A percentile compares a stretch with the other conserved stretches of the same genome.
Evolutionary conservation across 1,140 invertebrate species (phyloP).

Genomic region (Nephotettix cincticeps): DNA sequence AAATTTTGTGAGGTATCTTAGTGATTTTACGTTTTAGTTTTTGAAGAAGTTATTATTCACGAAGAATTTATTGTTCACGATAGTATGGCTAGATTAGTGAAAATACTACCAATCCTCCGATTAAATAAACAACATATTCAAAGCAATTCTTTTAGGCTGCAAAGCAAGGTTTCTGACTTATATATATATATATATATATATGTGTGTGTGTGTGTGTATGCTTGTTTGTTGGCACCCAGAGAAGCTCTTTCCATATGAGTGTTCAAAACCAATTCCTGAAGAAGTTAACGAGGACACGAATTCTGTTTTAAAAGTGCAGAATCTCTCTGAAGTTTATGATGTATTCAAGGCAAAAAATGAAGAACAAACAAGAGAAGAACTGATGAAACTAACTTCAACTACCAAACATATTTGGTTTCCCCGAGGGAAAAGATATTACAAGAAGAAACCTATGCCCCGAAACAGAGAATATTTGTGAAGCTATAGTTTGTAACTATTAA

Average conservation of each 20-base stretch:
- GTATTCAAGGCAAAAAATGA: conserved; percentile 65
- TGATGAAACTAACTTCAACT: conserved; percentile 73
- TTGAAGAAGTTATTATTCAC: too few species aligned
- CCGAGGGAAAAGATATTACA: conserved; percentile 57
- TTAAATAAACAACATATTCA: too few species aligned
- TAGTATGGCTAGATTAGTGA: too few species aligned
- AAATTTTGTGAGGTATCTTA: too few species aligned
- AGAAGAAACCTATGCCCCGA: conserved; percentile 62
- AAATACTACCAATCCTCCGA: too few species aligned
- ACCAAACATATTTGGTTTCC: conserved; percentile 80
- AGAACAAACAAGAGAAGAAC: conserved; percentile 60
- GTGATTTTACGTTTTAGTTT: too few species aligned
- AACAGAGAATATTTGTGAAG: conserved; percentile 68
- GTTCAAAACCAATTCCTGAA: conserved; percentile 68
- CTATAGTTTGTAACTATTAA: too few species aligned
- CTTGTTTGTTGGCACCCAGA: conserved; percentile 88
- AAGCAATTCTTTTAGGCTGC: too few species aligned
- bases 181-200: too few species aligned
- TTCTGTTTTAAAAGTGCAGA: conserved; percentile 62
- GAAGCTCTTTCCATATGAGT: conserved; percentile 79
- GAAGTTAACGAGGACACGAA: conserved; percentile 41
- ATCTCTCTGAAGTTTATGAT: conserved; percentile 58
- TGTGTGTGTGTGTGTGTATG: too few species aligned
- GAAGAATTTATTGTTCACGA: too few species aligned
- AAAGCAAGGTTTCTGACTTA: too few species aligned